Percentiles rank a stretch among this genome's conserved stretches.
phyloP scores from a whole-genome alignment of 2,888 invertebrate species.

The Sipunculus nudus region DNA sequence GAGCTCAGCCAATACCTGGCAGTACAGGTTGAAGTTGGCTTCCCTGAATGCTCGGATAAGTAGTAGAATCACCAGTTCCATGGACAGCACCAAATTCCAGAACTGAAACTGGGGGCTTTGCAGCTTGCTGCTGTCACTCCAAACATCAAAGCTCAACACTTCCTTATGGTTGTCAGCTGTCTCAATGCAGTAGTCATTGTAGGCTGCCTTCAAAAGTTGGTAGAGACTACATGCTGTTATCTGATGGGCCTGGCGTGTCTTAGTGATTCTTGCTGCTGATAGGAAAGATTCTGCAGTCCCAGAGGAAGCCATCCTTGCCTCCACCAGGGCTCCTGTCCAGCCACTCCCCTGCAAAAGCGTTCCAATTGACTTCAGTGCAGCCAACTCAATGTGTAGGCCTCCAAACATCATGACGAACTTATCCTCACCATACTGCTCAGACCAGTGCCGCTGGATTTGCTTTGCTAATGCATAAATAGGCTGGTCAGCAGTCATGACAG shows the following conservation, averaged over 20 bases:
- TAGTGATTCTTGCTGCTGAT: conserved; percentile 31
- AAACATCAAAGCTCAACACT: conserved; percentile 10
- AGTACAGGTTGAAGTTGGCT: conserved; percentile 28
- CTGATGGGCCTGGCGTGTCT: conserved; percentile 38
- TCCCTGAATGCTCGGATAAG: conserved; percentile 27
- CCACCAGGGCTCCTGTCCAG: conserved; percentile 34
- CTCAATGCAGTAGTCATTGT: conserved; percentile 15
- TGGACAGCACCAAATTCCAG: conserved; percentile 21
- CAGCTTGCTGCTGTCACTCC: conserved; percentile 6
- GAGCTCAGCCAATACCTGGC: conserved; percentile 27
- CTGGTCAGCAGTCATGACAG: conserved; percentile 47
- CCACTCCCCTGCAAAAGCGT: conserved; percentile 44
- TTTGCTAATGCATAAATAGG: conserved; percentile 51
- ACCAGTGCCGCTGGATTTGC: conserved; percentile 49
- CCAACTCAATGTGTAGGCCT: conserved; percentile 55
- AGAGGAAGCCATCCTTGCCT: conserved; percentile 37
- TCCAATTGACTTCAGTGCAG: conserved; percentile 43
- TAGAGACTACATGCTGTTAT: conserved; percentile 35
- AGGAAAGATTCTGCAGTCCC: conserved; percentile 46
- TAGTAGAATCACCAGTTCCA: conserved; percentile 16
- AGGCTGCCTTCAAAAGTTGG: conserved; percentile 29
- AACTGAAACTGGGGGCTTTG: conserved; percentile 27
- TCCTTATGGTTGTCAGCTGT: background rate
- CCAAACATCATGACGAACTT: conserved; percentile 49
- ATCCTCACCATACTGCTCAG: conserved; percentile 46